Evolutionary conservation across 2,888 invertebrate genomes (phyloP).

Genomic region (Lapara coniferarum): DNA sequence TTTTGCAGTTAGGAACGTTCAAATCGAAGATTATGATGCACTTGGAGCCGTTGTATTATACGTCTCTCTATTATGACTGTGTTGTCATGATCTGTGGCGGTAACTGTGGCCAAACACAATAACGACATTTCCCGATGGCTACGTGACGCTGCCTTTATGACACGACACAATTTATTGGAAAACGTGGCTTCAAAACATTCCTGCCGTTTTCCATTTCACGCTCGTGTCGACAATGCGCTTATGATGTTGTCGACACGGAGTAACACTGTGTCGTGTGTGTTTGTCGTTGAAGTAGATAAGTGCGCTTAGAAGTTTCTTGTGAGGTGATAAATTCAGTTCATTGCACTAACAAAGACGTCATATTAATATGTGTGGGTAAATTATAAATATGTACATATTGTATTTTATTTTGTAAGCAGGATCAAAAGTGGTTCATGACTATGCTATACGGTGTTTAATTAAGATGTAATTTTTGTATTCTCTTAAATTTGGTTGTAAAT

Average conservation of each 20-base stretch:
- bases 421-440: too few relatives aligned
- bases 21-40: too few relatives aligned
- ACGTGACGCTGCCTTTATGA: slow-evolving; percentile 63
- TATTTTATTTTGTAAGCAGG: neutral
- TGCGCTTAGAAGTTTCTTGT: slow-evolving; percentile 43
- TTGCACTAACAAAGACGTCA: slow-evolving; percentile 38
- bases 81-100: too few relatives aligned
- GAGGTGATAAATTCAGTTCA: slow-evolving; percentile 44
- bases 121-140: slow-evolving; percentile 44
- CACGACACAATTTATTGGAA: slow-evolving; percentile 64
- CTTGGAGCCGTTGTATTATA: too few relatives aligned
- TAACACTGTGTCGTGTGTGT: slow-evolving; percentile 32
- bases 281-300: slow-evolving; percentile 29
- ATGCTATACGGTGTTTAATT: too few relatives aligned
- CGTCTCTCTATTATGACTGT: too few relatives aligned
- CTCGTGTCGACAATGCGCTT: slow-evolving; percentile 32
- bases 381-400: slow-evolving; percentile 9
- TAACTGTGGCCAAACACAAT: too few relatives aligned
- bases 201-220: slow-evolving; percentile 44
- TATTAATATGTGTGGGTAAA: slow-evolving; percentile 19
- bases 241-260: slow-evolving; percentile 26
- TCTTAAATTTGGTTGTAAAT: too few relatives aligned
- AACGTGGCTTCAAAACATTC: slow-evolving; percentile 59
- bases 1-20: too few relatives aligned
- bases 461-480: too few relatives aligned